Base-by-base conservation (phyloP, 92 coral and sea anemone genomes). In the Palythoa grandiflora region DNA sequence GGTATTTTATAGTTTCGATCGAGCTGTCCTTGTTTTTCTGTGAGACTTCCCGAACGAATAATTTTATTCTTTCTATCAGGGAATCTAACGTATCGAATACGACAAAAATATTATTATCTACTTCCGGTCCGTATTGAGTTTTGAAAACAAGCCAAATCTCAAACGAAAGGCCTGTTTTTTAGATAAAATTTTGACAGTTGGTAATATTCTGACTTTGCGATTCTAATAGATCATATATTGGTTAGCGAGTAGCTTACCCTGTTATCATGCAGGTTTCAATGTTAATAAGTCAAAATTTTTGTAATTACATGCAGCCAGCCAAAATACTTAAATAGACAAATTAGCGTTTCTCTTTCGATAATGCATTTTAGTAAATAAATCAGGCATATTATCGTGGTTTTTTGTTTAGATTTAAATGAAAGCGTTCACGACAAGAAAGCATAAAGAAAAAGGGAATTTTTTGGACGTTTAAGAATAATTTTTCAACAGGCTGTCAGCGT, bases 291-390 rank as follows among this genome's bases (percentile, higher is more conserved):
- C 44, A 2, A 3, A 36, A 14, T 15, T 40, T 21, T 81, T 75
- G 75, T 81, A 81, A 81, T 81, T 81, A 81, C 53, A 12, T 17
- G n/a, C 7, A 65, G 47, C 63, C 28, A 66, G 47, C 57, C 86
- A 39, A 81, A 81, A 81, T 53, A 65, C 57, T 75, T 17, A 81
- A 81, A 81, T 53, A 65, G 13, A 3, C 63, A 66, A 81, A 81
- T 81, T 81, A 81, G 86, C 75, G 75, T 68, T 68, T 81, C 71
- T 63, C 74, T 65, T 81, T 81, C 40, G 47, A 81, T 81, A 81
- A 65, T 63, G 52, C 54, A 81, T 63, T 53, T 81, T n/a, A 52
- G 83, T 66, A 65, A 81, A 81, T 71, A 65, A 17, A 35, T 44
- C 38, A 66, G 59, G 12, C 36, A 68, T 81, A 51, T 21, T 12